Percentiles rank a stretch among this genome's conserved stretches.
phyloP scores from a whole-genome alignment of 2,888 invertebrate genomes.

The Drosophila anceps region DNA sequence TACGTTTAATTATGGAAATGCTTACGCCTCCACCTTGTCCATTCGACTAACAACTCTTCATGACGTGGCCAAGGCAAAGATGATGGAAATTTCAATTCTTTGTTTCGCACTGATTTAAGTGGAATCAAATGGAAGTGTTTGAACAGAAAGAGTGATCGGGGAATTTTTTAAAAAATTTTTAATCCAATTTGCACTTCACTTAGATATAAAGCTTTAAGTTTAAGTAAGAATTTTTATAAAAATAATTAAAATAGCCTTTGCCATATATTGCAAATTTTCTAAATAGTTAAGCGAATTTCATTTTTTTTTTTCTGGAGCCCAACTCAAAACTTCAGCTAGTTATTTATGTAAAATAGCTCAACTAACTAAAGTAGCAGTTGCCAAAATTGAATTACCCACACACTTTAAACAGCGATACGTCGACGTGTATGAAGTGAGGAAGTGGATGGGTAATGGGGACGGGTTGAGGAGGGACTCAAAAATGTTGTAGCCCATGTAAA shows the following conservation, averaged over 20 bases:
- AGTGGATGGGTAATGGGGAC: neutral
- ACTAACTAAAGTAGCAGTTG: constrained; percentile 40
- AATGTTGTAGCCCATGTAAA: constrained; percentile 36
- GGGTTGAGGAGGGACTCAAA: neutral
- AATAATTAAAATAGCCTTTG: neutral
- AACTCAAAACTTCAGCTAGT: constrained; percentile 7
- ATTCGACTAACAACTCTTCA: constrained; percentile 18
- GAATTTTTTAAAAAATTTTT: neutral
- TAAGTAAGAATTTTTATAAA: neutral
- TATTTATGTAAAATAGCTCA: constrained; percentile 51
- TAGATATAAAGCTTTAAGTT: neutral
- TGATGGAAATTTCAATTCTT: constrained; percentile 15
- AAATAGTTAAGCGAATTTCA: neutral
- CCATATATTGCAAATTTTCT: neutral
- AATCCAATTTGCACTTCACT: neutral
- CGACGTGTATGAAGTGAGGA: neutral
- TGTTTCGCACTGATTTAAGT: neutral
- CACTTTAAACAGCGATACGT: constrained; percentile 10
- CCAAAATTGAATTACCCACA: constrained; percentile 45
- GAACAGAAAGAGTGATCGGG: neutral
- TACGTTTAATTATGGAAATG: constrained; percentile 74
- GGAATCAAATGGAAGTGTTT: neutral
- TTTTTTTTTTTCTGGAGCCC: too few relatives aligned
- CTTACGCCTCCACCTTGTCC: constrained; percentile 20
- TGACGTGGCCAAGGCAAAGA: neutral